phyloP scores from a whole-genome alignment of 2,797 vertebrate species.

The Balearica regulorum region DNA sequence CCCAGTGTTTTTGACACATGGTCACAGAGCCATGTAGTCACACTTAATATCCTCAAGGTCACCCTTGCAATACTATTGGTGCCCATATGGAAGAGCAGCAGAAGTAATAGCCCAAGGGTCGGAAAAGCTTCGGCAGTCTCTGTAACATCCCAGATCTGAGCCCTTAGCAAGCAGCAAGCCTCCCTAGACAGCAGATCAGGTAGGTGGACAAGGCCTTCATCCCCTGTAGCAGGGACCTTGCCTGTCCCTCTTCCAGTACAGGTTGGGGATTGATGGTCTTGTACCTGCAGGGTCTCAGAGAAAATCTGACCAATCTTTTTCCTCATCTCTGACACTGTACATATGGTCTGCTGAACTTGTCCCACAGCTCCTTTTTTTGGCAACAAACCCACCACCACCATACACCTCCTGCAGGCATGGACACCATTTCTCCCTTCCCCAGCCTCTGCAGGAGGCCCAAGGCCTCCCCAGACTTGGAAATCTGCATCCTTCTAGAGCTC shows the following conservation, averaged over 20 bases:
- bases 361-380: not conserved
- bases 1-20: not conserved
- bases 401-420: not conserved
- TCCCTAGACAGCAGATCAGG: not conserved
- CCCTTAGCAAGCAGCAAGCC: not conserved
- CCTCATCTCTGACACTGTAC: not conserved
- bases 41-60: not conserved
- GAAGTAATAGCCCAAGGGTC: not conserved
- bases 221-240: not conserved
- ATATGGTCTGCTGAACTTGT: not conserved
- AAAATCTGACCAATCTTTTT: not conserved
- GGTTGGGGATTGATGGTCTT: not conserved
- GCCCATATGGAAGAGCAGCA: not conserved
- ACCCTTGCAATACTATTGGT: not conserved
- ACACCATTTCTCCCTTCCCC: not conserved
- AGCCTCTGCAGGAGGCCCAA: not conserved
- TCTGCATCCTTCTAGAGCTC: not conserved
- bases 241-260: not conserved
- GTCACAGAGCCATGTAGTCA: not conserved
- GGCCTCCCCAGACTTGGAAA: not conserved
- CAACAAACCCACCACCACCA: not conserved
- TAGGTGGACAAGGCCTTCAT: not conserved
- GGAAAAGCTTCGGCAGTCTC: not conserved
- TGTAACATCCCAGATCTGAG: not conserved
- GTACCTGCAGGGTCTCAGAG: too few species aligned